phyloP scores from a whole-genome alignment of 2,113 vertebrate species.

The Ictidomys tridecemlineatus region DNA sequence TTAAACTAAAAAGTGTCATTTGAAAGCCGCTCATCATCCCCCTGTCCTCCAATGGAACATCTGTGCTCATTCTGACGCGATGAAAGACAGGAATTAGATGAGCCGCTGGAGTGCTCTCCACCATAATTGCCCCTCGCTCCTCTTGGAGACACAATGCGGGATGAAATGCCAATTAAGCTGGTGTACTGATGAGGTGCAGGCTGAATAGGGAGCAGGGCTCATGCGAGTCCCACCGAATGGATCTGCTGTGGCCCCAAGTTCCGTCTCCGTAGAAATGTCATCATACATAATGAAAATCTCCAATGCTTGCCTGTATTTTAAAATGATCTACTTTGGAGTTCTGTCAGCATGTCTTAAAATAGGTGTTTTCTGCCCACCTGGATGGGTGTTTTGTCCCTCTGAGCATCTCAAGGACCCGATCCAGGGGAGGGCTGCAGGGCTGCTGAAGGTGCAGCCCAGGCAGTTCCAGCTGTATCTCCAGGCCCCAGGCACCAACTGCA shows the following conservation, averaged over 20 bases:
- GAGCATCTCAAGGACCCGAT: not conserved
- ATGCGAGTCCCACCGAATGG: conserved; percentile 84
- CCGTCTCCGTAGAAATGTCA: conserved; percentile 80
- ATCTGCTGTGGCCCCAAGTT: conserved; percentile 84
- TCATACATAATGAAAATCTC: conserved; percentile 72
- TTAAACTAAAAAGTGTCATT: conserved; percentile 80
- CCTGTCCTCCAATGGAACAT: conserved; percentile 87
- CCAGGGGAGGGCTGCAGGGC: not conserved
- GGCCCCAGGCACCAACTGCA: not conserved
- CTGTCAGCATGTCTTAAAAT: conserved; percentile 69
- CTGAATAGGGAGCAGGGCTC: conserved; percentile 87
- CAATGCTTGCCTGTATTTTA: conserved; percentile 46
- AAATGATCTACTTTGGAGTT: conserved; percentile 39
- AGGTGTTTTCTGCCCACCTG: conserved; percentile 44
- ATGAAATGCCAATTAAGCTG: conserved; percentile 91
- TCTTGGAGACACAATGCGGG: conserved; percentile 88
- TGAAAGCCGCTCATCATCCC: conserved; percentile 86
- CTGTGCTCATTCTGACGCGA: conserved; percentile 89
- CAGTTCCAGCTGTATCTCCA: fast-evolving
- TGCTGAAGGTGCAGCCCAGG: fast-evolving
- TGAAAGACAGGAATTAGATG: conserved; percentile 88
- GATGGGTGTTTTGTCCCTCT: not conserved
- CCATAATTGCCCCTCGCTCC: conserved; percentile 91
- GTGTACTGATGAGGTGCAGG: conserved; percentile 87
- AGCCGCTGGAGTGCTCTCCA: conserved; percentile 84